Evolutionary conservation across 2,888 invertebrate genomes (phyloP), one percentile per base, ranked within the genome.

Genomic region (Cantharis lateralis): DNA sequence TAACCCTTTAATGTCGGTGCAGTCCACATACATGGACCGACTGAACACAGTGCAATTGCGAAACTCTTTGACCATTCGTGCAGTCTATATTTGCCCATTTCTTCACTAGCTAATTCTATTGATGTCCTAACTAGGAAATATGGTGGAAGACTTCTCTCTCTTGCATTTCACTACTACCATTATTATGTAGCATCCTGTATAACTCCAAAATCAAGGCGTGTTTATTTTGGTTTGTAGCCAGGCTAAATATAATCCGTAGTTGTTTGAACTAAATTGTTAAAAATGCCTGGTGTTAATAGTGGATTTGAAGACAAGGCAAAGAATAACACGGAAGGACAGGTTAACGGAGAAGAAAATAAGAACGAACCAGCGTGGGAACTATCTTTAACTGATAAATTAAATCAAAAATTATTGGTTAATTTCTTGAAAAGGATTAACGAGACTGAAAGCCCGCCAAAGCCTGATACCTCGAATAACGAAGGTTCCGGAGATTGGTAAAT

Each of bases 311-410:
- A 20, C n/a, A 66, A 66, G 3, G 11, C 11, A 9, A 3, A 20
- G 3, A 20, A 18, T 10, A 66, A 24, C 7, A n/a, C 20, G 2
- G 64, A 66, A 16, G n/a, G n/a, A 1, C 48, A n/a, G n/a, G 48
- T 48, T 48, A 48, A 48, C n/a, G 18, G 18, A 15, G 26, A 62
- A 10, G 68, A 61, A 61, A 20, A 68, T 61, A 66, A 68, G 13
- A 61, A 24, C 13, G 64, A n/a, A 0, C 64, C 16, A 24, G 82
- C 73, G 16, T 78, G 83, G 48, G 85, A 87, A 84, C 81, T 91
- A 77, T 91, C 91, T 11, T 91, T 91, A 86, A 93, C 92, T 0
- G 93, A 94, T 84, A 91, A 90, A 80, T 83, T 93, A 75, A 94
- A 94, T 84, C 93, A 93, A 85, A 91, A 91, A 83, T 87, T 93